Base-by-base conservation (phyloP, 2,797 vertebrate genomes). In the Gallinago solitaria region DNA sequence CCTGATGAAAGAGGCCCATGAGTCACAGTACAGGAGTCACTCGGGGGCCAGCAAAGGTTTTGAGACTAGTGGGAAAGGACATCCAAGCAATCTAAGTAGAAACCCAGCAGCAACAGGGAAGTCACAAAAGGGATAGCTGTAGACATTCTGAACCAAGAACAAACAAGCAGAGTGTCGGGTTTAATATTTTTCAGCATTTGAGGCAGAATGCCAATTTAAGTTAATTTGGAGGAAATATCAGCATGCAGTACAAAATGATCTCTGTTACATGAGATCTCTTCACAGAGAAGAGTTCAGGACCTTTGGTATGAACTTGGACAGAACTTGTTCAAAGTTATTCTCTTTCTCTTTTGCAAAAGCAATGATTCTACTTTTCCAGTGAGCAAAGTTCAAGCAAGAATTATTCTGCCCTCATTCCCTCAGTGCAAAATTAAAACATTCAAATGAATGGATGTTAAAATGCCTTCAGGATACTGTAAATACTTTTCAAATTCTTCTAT, bases 1-100 rank as follows among this genome's bases (percentile, higher is more conserved):
- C 77, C 74, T 95, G 90, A 96, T 96, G 88, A 96, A 94, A 96
- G 87, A 79, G 28, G 50, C 65, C 64, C 63, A 47, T 92, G 89
- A 89, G 54, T 93, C 94, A 97, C 75, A 89, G 71, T 59, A 50
- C 43, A 88, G 65, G 63, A 96, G 75, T 94, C 70, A 94, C 83
- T 37, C 73, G 63, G 45, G 82, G 84, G 81, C 47, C 87, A 95
- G 50, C 41, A 93, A 75, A 93, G 28, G 37, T 82, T 93, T 89
- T 86, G 85, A 92, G 70, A 79, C 57, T 56, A 95, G 96, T 78
- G 67, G 45, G 70, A 91, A 90, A 87, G 61, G 78, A 92, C 50
- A 91, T 84, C 69, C 92, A 92, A 92, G 56, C 39, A 90, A 76
- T 41, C n/a, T 41, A 70, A 92, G 47, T 79, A 77, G 71, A 91